Base-by-base conservation (phyloP, 1,140 invertebrate species). In the Drosophila saltans region DNA sequence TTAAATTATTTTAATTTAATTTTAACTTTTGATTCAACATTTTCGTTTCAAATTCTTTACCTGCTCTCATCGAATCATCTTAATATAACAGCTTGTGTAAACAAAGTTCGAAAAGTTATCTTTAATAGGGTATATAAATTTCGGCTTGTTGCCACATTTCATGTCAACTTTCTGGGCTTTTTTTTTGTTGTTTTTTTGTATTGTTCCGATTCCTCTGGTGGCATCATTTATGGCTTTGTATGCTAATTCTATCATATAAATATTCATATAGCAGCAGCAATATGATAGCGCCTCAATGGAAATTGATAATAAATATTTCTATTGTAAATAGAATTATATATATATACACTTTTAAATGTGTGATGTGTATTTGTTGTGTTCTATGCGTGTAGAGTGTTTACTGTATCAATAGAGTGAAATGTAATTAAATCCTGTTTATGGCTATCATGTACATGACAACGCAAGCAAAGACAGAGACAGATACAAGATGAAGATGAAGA, bases 381-480 rank as follows among this genome's bases (percentile, higher is more conserved):
- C 33, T 1, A 36, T 36, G 33, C 8, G 21, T 8, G 4, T 24
- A 0, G 21, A 52, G 45, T 52, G 21, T 52, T 52, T 52, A 52
- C 45, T 52, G 45, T 52, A 26, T 24, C 8, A 52, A 26, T 52
- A 52, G 21, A 9, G 8, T 26, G 4, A 9, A 24, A 52, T 10
- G 45, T 62, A 69, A 69, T 63, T 69, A 69, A 69, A 69, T 73
- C 59, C 36, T 58, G 59, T 63, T 63, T 57, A 68, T 56, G 59
- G 57, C 26, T 58, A 39, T 16, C 59, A 67, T 40, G 71, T 24
- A 36, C 56, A 58, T 43, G 45, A 48, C 45, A 41, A 71, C 30
- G 26, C 24, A 68, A 10, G 57, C 30, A 52, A 63, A n/a, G 45
- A 36, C 33, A 36, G 6, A 36, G 33, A 36, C 33, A 7, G 6